Evolutionary conservation across 2,797 vertebrate genomes (phyloP), one percentile per base, ranked within the genome.

Genomic region (Molossus alvarezi): DNA sequence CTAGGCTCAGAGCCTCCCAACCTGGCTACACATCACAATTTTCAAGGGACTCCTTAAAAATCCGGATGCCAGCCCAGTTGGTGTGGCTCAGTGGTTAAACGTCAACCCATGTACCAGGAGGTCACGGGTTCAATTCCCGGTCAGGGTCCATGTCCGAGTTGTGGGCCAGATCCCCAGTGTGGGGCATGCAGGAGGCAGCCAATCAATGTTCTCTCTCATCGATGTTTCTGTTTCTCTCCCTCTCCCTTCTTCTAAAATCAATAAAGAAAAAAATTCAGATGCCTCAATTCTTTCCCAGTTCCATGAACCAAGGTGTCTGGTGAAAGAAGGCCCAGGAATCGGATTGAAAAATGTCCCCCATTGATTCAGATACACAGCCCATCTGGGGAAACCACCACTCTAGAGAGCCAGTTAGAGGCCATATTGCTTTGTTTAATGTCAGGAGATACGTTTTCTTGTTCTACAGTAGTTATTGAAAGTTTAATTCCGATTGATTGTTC

Each of bases 401-500:
- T 97, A 91, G 96, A 98, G 97, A 98, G 97, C 95, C 93, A 96
- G 94, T 96, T 69, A 95, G 51, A 94, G 45, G 94, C 95, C 97
- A 96, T 60, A 91, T 88, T 92, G 97, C 96, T 98, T 97, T 98
- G 98, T 98, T 98, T 98, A 98, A 97, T 91, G 97, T 96, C 98
- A 98, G 95, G 94, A 98, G 96, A 98, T 97, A 97, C 51, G 88
- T 96, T 97, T 98, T 97, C 97, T 97, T 98, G 45, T 95, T 95
- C 84, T 94, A 97, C 98, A 98, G 96, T 98, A 97, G 97, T 98
- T 98, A 98, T 97, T 98, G 98, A 98, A 98, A 98, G 98, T 98
- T 98, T 98, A 98, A 98, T 98, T 98, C 97, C 97, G 81, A 98
- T 97, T 98, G 98, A 98, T 98, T 98, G 97, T 98, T 97, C 98